phyloP scores from a whole-genome alignment of 2,888 invertebrate genomes.

The Drosophila cognata region DNA sequence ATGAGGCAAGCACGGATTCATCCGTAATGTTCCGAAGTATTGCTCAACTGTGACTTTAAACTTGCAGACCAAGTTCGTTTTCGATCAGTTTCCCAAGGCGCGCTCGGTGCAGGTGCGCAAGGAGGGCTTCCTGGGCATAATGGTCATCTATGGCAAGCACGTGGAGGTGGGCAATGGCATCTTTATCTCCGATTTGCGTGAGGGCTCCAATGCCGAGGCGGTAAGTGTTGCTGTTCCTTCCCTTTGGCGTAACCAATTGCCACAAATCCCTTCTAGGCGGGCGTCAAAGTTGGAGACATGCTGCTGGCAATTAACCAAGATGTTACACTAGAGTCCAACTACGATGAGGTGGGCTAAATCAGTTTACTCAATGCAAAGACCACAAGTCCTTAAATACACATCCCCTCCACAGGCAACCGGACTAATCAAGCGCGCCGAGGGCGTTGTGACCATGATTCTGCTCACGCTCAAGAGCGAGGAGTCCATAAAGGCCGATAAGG shows the following conservation, averaged over 20 bases:
- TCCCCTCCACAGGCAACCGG: conserved; percentile 89
- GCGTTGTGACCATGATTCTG: conserved; percentile 92
- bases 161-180: conserved; percentile 96
- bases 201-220: conserved; percentile 94
- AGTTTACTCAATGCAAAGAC: too few relatives aligned
- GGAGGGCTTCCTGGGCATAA: conserved; percentile 92
- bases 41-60: not conserved
- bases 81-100: conserved; percentile 86
- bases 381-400: not conserved
- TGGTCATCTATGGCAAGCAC: conserved; percentile 97
- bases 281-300: conserved; percentile 98
- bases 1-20: conserved; percentile 88
- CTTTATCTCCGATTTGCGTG: conserved; percentile 96
- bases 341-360: conserved; percentile 90
- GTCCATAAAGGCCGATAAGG: conserved; percentile 86
- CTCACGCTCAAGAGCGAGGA: conserved; percentile 93
- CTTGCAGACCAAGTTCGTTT: conserved; percentile 81
- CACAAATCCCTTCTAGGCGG: conserved; percentile 88
- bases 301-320: conserved; percentile 98
- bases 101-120: conserved; percentile 93
- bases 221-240: conserved; percentile 84
- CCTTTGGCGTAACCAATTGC: conserved; percentile 84
- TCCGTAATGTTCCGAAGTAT: not conserved
- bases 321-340: conserved; percentile 93
- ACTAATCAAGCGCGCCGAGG: conserved; percentile 93